Percentiles rank a stretch among this genome's conserved stretches.
phyloP scores from a whole-genome alignment of 1,140 invertebrate genomes.

The Bombus haemorrhoidalis region DNA sequence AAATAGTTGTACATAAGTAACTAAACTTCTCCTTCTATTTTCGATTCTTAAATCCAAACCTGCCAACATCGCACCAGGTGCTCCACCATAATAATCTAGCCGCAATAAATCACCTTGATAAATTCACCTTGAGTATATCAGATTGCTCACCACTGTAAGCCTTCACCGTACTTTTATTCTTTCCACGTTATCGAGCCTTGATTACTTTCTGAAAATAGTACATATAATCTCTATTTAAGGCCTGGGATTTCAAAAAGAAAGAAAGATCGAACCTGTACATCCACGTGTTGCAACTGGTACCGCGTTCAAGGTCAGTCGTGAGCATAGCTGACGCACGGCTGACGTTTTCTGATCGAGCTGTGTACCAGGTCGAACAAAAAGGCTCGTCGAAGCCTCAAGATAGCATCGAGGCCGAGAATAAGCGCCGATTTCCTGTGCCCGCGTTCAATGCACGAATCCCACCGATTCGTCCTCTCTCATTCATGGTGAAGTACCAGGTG shows the following conservation, averaged over 20 bases:
- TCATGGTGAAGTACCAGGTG: constrained; percentile 36
- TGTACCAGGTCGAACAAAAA: constrained; percentile 32
- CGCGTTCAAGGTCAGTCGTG: constrained; percentile 37
- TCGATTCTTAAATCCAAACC: not conserved
- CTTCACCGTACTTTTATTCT: not conserved
- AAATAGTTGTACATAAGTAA: no score
- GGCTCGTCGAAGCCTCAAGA: not conserved
- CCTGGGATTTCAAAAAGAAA: not conserved
- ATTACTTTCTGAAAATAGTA: constrained; percentile 13
- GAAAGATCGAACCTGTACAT: not conserved
- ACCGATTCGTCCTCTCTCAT: constrained; percentile 22
- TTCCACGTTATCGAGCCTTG: not conserved
- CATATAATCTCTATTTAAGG: constrained; percentile 36
- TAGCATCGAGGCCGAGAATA: constrained; percentile 51
- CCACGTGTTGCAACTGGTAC: constrained; percentile 44
- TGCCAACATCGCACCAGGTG: not conserved
- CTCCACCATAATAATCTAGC: not conserved
- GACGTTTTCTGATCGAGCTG: constrained; percentile 32
- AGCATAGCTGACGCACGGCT: constrained; percentile 30
- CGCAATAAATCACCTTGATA: not conserved
- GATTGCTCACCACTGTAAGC: not conserved
- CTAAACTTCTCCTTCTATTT: not conserved
- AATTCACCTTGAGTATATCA: not conserved
- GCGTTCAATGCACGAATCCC: not conserved
- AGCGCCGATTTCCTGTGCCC: constrained; percentile 45